Percentiles rank a stretch among this genome's conserved stretches.
Conservation (phyloP, 1,140 invertebrate genomes). For the Drosophila kanapiae region DNA sequence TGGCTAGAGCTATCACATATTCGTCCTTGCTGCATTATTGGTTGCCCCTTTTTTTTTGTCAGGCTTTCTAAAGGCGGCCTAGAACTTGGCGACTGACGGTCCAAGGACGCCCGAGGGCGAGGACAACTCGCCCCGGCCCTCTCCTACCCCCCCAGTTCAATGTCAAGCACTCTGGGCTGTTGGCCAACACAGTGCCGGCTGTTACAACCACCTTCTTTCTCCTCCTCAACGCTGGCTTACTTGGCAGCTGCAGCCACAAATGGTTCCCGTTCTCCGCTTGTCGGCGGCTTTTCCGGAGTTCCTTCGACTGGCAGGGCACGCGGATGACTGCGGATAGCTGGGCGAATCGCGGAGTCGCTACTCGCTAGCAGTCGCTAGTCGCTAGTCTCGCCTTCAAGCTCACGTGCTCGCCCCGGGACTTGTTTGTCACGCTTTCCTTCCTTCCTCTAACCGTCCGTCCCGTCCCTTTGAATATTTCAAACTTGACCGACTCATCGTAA, state of each 20-base stretch:
- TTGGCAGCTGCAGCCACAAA: conserved; percentile 48
- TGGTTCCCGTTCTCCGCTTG: conserved; percentile 19
- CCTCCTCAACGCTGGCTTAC: not conserved
- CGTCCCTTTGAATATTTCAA: conserved; percentile 58
- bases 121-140: conserved; percentile 12
- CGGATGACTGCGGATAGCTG: conserved; percentile 50
- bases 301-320: conserved; percentile 53
- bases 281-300: conserved; percentile 47
- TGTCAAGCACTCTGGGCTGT: conserved; percentile 48
- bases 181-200: conserved; percentile 24
- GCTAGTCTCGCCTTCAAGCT: conserved; percentile 29
- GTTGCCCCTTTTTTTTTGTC: conserved; percentile 22
- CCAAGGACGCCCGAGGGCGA: conserved; percentile 56
- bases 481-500: conserved; percentile 63
- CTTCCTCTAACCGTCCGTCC: not conserved
- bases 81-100: conserved; percentile 57
- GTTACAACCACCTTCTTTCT: not conserved
- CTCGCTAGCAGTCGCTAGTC: conserved; percentile 13
- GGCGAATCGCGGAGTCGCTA: conserved; percentile 28
- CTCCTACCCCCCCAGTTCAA: conserved; percentile 12
- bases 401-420: conserved; percentile 57
- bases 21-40: conserved; percentile 30
- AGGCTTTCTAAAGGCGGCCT: conserved; percentile 36
- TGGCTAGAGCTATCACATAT: conserved; percentile 22
- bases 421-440: conserved; percentile 57